Conservation (phyloP, 92 coral and sea anemone species). For the Zoanthus sociatus region DNA sequence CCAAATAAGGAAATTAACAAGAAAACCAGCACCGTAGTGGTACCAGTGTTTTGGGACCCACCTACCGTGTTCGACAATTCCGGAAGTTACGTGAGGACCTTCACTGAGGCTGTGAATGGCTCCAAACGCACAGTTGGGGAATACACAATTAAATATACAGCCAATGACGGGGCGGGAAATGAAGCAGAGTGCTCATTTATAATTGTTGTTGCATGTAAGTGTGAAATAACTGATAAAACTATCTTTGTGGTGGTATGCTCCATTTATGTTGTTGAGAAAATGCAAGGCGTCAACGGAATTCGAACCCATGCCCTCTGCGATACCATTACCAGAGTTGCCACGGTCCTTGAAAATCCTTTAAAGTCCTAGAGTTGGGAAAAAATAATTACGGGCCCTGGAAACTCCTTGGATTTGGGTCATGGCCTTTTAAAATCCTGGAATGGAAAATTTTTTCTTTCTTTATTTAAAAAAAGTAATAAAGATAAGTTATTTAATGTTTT, state of each 20-base stretch:
- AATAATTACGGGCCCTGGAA: too few relatives aligned
- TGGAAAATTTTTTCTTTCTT: too few relatives aligned
- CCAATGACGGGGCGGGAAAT: slow-evolving; percentile 75
- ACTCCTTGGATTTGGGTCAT: too few relatives aligned
- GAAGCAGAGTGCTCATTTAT: slow-evolving; percentile 73
- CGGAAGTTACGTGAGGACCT: slow-evolving; percentile 65
- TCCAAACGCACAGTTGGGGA: slow-evolving; percentile 71
- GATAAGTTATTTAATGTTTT: too few relatives aligned
- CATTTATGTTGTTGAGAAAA: neutral
- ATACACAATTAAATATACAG: slow-evolving; percentile 73
- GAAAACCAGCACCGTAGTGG: neutral
- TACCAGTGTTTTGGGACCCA: slow-evolving; percentile 76
- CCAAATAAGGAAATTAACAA: slow-evolving; percentile 72
- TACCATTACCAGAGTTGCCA: too few relatives aligned
- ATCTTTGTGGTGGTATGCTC: too few relatives aligned
- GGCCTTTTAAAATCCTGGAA: too few relatives aligned
- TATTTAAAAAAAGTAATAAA: too few relatives aligned
- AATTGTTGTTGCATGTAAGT: slow-evolving; percentile 79
- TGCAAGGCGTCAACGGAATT: neutral
- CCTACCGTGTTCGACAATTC: slow-evolving; percentile 88
- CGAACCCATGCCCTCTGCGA: neutral
- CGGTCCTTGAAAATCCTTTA: too few relatives aligned
- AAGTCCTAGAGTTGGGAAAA: too few relatives aligned
- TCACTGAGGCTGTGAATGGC: slow-evolving; percentile 77
- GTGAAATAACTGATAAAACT: neutral